Evolutionary conservation across 2,113 vertebrate species (phyloP), one percentile per base, ranked within the genome.

Genomic region (Spilogale gracilis): DNA sequence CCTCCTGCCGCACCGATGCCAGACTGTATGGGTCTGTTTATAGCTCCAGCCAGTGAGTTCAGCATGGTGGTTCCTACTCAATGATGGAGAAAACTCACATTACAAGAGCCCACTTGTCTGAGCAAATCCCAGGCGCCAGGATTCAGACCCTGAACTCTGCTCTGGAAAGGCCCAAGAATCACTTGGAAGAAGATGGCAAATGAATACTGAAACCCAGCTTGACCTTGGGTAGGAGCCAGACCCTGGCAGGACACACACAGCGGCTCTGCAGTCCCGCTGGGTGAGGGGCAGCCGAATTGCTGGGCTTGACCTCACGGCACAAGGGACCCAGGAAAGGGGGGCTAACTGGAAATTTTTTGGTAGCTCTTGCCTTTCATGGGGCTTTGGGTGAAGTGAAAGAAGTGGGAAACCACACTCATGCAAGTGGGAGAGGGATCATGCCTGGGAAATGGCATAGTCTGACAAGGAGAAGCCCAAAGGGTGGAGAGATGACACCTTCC

Each of bases 211-310:
- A 48, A 32, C 32, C 45, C 32, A 84, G 56, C 7, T 73, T 73
- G 32, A 76, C 54, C 23, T 43, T 38, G 30, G 21, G 11, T 54
- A 45, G 17, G 67, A 95, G 82, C 52, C 61, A 73, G 69, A 52
- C 8, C 43, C 50, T 0, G 1, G n/a, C 18, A 14, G 58, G 32
- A 27, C n/a, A 10, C n/a, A 11, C 18, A 30, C 12, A 71, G 23
- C 13, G 73, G 43, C 23, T 32, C 1, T 6, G 14, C 69, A 1
- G 23, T 16, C 9, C 71, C 0, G 0, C 8, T n/a, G 60, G 67
- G 10, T 0, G 23, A 78, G 6, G 63, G 30, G 38, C 11, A 16
- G 30, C 9, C 0, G 9, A 71, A 38, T 2, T 38, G 71, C 32
- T 30, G 56, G 50, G 21, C 13, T 21, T 27, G 61, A 78, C 38